phyloP scores from a whole-genome alignment of 2,797 vertebrate genomes.

The Cuculus canorus region DNA sequence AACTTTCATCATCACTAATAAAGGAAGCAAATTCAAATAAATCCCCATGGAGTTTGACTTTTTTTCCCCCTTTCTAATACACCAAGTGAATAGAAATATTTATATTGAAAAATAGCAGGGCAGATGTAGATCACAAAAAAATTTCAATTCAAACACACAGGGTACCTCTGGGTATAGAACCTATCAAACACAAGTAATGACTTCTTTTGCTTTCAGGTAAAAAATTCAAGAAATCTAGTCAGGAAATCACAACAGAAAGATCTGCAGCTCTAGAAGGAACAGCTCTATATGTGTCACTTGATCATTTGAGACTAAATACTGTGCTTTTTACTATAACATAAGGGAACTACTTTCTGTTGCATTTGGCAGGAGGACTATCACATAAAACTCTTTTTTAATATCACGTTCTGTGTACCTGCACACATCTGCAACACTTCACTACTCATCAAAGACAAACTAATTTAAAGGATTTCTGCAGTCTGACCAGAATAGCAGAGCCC shows the following conservation, averaged over 20 bases:
- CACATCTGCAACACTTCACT: background rate
- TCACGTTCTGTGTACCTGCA: background rate
- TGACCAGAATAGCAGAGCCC: background rate
- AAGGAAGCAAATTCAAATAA: conserved; percentile 55
- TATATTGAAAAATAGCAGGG: background rate
- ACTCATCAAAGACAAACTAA: background rate
- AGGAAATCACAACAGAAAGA: background rate
- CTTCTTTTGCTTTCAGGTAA: background rate
- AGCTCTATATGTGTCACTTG: background rate
- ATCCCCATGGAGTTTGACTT: background rate
- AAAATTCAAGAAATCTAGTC: background rate
- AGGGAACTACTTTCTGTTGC: background rate
- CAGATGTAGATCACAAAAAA: background rate
- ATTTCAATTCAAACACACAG: background rate
- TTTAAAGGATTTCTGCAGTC: background rate
- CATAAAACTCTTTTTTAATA: background rate
- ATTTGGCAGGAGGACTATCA: background rate
- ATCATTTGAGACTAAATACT: background rate
- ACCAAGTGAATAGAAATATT: background rate
- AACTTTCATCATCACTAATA: conserved; percentile 76
- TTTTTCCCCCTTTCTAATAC: background rate
- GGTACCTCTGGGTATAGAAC: background rate
- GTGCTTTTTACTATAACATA: background rate
- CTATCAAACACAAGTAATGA: background rate
- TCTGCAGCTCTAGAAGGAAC: background rate